Evolutionary conservation across 2,797 vertebrate genomes (phyloP).

Genomic region (Smutsia gigantea): DNA sequence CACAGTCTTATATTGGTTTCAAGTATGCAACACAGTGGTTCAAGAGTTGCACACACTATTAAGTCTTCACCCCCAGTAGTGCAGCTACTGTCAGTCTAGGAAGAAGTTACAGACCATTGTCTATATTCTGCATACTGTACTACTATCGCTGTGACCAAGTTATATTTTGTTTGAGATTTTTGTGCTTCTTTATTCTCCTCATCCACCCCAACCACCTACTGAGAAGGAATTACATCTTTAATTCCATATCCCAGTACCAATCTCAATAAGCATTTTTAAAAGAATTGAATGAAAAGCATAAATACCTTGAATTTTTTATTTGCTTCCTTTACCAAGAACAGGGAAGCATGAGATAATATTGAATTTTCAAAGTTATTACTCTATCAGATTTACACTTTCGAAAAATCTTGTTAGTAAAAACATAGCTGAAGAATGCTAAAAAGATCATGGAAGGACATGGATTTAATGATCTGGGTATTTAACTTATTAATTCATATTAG

Average conservation of each 20-base stretch:
- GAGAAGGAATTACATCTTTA: not conserved
- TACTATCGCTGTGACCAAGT: no score
- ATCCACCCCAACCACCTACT: no score
- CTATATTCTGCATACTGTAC: no score
- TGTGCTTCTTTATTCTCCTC: no score
- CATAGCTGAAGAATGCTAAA: not conserved
- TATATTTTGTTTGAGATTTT: no score
- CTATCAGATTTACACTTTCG: not conserved
- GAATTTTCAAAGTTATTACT: slow-evolving; percentile 30
- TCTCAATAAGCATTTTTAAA: not conserved
- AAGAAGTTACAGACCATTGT: no score
- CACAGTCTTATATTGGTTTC: no score
- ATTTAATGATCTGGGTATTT: not conserved
- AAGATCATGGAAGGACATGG: not conserved
- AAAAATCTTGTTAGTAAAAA: slow-evolving; percentile 26
- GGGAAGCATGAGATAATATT: not conserved
- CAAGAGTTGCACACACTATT: no score
- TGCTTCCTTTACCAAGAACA: not conserved
- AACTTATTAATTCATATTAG: not conserved
- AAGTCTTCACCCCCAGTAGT: no score
- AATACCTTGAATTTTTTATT: not conserved
- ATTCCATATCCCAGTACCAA: not conserved
- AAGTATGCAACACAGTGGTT: no score
- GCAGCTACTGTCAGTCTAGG: no score
- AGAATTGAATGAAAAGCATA: not conserved